phyloP scores from a whole-genome alignment of 2,113 vertebrate species.

The Puffinus mauretanicus region DNA sequence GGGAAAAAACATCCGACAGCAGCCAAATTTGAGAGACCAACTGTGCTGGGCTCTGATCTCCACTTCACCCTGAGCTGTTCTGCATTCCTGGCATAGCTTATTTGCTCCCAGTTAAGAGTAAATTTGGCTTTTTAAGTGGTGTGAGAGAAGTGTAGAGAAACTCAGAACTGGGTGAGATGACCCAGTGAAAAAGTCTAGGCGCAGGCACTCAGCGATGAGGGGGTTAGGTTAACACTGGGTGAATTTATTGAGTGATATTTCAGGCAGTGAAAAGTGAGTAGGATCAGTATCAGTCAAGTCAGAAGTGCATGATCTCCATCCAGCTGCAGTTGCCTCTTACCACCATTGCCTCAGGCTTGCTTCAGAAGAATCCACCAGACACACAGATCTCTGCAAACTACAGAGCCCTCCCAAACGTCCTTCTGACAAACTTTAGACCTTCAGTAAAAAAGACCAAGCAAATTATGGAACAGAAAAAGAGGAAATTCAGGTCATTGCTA shows the following conservation, averaged over 20 bases:
- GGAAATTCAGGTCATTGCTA: background rate
- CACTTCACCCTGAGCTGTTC: background rate
- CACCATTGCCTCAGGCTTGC: background rate
- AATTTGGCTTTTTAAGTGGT: background rate
- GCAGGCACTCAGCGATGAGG: background rate
- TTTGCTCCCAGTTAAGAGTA: background rate
- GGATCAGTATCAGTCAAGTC: background rate
- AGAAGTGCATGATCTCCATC: background rate
- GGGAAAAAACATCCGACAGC: background rate
- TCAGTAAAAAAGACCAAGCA: background rate
- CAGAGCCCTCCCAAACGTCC: accelerated
- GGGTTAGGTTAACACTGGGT: background rate
- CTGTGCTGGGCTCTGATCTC: background rate
- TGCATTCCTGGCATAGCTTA: background rate
- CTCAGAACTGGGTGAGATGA: background rate
- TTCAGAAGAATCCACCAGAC: background rate
- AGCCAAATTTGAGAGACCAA: background rate
- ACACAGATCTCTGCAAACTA: background rate
- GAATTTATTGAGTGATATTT: background rate
- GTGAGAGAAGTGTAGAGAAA: background rate
- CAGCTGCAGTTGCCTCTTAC: background rate
- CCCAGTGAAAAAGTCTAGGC: background rate
- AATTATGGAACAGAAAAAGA: background rate
- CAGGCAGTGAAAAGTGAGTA: background rate
- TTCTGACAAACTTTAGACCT: background rate